Conservation (phyloP, 2,113 vertebrate species). For the Lampris megalopsis region DNA sequence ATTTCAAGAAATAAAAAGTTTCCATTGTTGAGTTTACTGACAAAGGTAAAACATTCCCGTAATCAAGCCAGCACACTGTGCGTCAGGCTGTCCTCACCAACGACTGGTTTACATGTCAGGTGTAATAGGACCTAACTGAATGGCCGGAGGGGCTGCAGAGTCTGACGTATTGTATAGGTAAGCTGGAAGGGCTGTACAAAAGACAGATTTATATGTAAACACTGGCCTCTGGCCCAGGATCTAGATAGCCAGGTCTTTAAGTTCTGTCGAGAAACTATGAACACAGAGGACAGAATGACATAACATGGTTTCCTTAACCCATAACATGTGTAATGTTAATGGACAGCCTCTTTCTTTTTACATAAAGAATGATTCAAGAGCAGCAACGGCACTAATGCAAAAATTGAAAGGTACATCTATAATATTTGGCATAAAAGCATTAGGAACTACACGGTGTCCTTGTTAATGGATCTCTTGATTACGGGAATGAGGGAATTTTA, state of each 20-base stretch:
- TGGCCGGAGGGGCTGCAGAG: constrained; percentile 10
- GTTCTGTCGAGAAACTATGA: neutral
- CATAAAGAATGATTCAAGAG: constrained; percentile 21
- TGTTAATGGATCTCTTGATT: constrained; percentile 4
- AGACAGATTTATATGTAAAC: constrained; percentile 62
- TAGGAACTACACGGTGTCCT: neutral
- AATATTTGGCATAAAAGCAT: constrained; percentile 24
- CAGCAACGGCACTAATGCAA: neutral
- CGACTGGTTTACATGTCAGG: constrained; percentile 11
- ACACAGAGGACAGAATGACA: neutral
- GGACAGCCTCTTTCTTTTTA: constrained; percentile 37
- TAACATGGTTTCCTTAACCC: constrained; percentile 30
- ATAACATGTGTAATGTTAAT: constrained; percentile 24
- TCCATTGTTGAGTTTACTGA: constrained; percentile 25
- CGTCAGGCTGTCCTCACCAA: neutral
- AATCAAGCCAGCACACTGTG: constrained; percentile 29
- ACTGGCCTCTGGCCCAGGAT: constrained; percentile 26
- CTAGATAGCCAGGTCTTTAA: neutral
- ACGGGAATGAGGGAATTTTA: neutral
- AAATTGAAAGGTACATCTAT: constrained; percentile 28
- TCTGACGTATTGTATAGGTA: constrained; percentile 18
- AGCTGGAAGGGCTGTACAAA: constrained; percentile 14
- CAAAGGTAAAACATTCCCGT: constrained; percentile 1
- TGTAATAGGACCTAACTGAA: constrained; percentile 21
- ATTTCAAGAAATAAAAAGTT: constrained; percentile 6